Evolutionary conservation across 2,113 vertebrate genomes (phyloP).

Genomic region (Columba janthina): DNA sequence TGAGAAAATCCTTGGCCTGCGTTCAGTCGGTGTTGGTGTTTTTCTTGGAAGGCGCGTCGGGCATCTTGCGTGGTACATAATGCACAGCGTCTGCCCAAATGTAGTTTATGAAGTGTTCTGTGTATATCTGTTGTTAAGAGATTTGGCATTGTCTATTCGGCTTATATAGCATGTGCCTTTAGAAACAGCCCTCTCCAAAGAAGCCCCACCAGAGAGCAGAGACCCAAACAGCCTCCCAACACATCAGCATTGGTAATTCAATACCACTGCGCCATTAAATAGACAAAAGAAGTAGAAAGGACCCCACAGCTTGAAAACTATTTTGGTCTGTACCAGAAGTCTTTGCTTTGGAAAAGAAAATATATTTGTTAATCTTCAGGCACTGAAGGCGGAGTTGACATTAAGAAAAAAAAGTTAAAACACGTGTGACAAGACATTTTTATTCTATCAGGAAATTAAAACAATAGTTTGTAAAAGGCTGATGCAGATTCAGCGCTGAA

Average conservation of each 20-base stretch:
- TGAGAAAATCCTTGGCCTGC: conserved; percentile 47
- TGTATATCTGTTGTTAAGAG: not conserved
- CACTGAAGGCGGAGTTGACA: not conserved
- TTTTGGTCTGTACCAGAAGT: conserved; percentile 5
- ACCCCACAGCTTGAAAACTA: conserved; percentile 43
- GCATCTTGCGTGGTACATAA: conserved; percentile 2
- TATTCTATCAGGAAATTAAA: conserved; percentile 9
- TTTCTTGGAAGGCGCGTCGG: conserved; percentile 27
- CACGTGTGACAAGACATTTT: not conserved
- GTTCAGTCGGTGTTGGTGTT: conserved; percentile 47
- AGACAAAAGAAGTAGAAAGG: conserved; percentile 29
- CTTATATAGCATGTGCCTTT: not conserved
- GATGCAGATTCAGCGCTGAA: not conserved
- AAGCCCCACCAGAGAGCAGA: not conserved
- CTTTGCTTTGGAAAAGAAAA: conserved; percentile 10
- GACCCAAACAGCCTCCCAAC: not conserved
- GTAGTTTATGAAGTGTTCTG: conserved; percentile 13
- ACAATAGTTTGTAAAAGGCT: not conserved
- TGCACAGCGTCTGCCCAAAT: not conserved
- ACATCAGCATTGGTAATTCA: not conserved
- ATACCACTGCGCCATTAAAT: not conserved
- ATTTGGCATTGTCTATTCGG: not conserved
- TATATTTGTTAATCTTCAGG: not conserved
- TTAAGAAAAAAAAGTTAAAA: not conserved
- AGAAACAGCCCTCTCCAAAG: not conserved